Percentiles rank a stretch among this genome's conserved stretches.
phyloP scores from a whole-genome alignment of 1,140 invertebrate species.

The Phocides pigmalion region DNA sequence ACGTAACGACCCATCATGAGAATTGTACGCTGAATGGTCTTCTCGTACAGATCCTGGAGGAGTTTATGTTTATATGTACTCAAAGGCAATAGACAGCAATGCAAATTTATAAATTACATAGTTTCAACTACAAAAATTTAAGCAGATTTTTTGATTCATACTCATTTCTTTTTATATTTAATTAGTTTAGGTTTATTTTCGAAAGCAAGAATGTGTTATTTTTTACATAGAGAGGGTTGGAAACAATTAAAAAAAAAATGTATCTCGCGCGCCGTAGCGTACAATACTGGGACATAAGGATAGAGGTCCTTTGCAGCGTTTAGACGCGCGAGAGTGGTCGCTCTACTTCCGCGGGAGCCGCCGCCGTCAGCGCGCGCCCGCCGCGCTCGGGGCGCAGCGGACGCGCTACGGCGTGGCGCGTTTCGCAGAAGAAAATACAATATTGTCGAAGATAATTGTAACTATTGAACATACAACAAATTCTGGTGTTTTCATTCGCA shows the following conservation, averaged over 20 bases:
- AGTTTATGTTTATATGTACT: neutral
- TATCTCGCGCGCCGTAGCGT: constrained; percentile 82
- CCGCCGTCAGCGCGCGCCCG: constrained; percentile 49
- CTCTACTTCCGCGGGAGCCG: constrained; percentile 55
- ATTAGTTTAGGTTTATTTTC: too few species aligned
- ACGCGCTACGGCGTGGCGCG: constrained; percentile 62
- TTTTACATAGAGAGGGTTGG: too few species aligned
- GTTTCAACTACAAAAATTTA: too few species aligned
- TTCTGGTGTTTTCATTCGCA: too few species aligned
- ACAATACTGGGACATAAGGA: constrained; percentile 86
- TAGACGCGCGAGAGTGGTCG: constrained; percentile 49
- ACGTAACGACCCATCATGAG: constrained; percentile 99
- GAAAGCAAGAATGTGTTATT: too few species aligned
- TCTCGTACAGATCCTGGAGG: constrained; percentile 95
- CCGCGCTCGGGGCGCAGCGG: constrained; percentile 8
- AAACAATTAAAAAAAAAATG: too few species aligned
- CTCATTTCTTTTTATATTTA: too few species aligned
- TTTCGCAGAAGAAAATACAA: constrained; percentile 55
- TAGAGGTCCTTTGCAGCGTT: constrained; percentile 88
- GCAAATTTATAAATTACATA: too few species aligned
- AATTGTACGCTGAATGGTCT: constrained; percentile 99
- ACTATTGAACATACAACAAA: too few species aligned
- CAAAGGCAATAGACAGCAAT: too few species aligned
- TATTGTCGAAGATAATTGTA: too few species aligned
- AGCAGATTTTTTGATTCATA: too few species aligned